A percentile compares a stretch with the other conserved stretches of the same genome.
phyloP scores from a whole-genome alignment of 2,797 vertebrate genomes.

The Ctenopoma kingsleyae region DNA sequence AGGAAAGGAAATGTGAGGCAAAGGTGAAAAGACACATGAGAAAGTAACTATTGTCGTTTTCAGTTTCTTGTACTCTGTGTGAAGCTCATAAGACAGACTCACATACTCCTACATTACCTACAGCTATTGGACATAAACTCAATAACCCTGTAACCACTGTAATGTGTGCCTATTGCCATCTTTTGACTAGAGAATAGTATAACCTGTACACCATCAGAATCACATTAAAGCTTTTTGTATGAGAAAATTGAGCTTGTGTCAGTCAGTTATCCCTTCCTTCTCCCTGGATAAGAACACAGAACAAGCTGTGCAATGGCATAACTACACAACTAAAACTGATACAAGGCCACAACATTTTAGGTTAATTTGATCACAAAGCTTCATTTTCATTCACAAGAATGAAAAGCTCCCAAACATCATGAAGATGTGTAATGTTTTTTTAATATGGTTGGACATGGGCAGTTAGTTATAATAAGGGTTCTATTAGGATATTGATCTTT shows the following conservation, averaged over 20 bases:
- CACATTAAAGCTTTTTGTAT: constrained; percentile 34
- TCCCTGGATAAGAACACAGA: constrained; percentile 18
- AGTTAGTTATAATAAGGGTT: neutral
- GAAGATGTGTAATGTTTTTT: neutral
- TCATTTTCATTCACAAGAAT: neutral
- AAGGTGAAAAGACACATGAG: constrained; percentile 29
- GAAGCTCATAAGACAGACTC: constrained; percentile 9
- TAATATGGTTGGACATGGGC: neutral
- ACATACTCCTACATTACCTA: constrained; percentile 31
- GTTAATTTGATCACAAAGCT: neutral
- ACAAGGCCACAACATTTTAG: neutral
- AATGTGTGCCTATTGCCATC: constrained; percentile 44
- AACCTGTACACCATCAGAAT: constrained; percentile 54
- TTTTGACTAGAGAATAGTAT: constrained; percentile 47
- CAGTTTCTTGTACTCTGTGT: constrained; percentile 24
- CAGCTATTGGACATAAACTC: constrained; percentile 35
- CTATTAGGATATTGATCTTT: neutral
- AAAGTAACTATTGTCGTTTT: constrained; percentile 27
- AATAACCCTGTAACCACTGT: neutral
- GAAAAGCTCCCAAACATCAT: neutral
- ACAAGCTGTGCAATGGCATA: neutral
- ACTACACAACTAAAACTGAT: neutral
- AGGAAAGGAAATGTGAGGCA: constrained; percentile 39
- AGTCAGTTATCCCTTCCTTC: constrained; percentile 44
- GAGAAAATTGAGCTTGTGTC: constrained; percentile 19